Evolutionary conservation across 2,113 vertebrate genomes (phyloP).

Genomic region (Ochotona princeps): DNA sequence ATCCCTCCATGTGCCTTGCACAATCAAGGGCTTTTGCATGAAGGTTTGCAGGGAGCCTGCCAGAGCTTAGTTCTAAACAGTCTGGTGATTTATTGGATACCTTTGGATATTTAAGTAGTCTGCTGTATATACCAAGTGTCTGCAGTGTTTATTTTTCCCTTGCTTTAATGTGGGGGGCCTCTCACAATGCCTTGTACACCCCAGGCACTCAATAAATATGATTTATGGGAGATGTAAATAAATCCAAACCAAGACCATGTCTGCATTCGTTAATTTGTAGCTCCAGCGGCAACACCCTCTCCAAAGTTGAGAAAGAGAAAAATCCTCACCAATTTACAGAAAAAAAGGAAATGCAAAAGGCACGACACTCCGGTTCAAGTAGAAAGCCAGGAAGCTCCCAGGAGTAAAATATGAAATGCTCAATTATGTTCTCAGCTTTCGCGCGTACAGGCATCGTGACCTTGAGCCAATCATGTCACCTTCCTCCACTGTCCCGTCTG

Average conservation of each 20-base stretch:
- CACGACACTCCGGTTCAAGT: not conserved
- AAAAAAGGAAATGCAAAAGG: not conserved
- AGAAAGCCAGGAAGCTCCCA: not conserved
- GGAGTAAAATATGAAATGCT: not conserved
- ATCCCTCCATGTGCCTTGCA: not conserved
- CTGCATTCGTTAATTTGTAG: constrained; percentile 74
- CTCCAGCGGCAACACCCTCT: constrained; percentile 35
- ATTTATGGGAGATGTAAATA: constrained; percentile 82
- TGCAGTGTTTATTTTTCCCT: constrained; percentile 78
- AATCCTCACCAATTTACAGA: constrained; percentile 59
- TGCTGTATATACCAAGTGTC: constrained; percentile 76
- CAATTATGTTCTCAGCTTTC: not conserved
- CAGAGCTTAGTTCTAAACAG: constrained; percentile 76
- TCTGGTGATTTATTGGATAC: constrained; percentile 78
- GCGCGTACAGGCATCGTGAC: not conserved
- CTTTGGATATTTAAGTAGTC: constrained; percentile 80
- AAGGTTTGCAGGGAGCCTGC: constrained; percentile 55
- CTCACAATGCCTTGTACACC: constrained; percentile 74
- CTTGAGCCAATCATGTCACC: not conserved
- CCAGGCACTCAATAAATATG: constrained; percentile 82
- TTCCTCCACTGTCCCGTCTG: constrained; percentile 11
- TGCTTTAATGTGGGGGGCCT: constrained; percentile 77
- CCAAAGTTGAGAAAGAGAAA: constrained; percentile 38
- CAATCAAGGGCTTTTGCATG: not conserved
- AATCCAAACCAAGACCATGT: constrained; percentile 74